phyloP scores from a whole-genome alignment of 64 coral and sea anemone genomes.

The Hydrozoanthus tunicans region DNA sequence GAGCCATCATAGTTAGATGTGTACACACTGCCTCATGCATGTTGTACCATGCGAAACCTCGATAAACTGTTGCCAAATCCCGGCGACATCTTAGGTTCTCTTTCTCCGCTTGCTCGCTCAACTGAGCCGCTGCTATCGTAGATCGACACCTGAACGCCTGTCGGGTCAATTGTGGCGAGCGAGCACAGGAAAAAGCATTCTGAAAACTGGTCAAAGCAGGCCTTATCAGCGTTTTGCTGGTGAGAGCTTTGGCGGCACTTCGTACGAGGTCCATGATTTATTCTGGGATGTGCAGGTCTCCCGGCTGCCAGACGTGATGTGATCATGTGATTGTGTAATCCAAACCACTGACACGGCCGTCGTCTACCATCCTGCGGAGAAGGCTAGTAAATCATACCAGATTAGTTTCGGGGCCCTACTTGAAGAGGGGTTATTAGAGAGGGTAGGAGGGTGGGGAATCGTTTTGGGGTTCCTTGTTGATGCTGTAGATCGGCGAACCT shows the following conservation, averaged over 20 bases:
- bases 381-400: too few relatives aligned
- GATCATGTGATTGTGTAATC: too few relatives aligned
- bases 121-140: neutral
- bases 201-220: neutral
- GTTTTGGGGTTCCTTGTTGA: too few relatives aligned
- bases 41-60: slow-evolving; percentile 66
- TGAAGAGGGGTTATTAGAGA: too few relatives aligned
- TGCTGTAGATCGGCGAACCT: too few relatives aligned
- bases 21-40: slow-evolving; percentile 70
- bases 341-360: too few relatives aligned
- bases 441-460: too few relatives aligned
- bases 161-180: neutral
- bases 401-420: too few relatives aligned
- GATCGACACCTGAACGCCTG: neutral
- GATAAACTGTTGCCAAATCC: slow-evolving; percentile 71
- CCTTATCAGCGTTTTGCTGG: neutral
- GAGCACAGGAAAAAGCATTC: neutral
- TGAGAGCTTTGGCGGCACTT: neutral
- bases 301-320: too few relatives aligned
- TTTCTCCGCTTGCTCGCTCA: slow-evolving; percentile 5
- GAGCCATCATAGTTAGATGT: slow-evolving; percentile 79
- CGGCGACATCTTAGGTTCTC: slow-evolving; percentile 64
- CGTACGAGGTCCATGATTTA: too few relatives aligned
- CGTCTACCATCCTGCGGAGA: too few relatives aligned
- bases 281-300: too few relatives aligned